These are phyloP conservation scores for Parus major DNA, from an alignment of 2,113 vertebrate genomes.

Conservation along the genomic window DNA sequence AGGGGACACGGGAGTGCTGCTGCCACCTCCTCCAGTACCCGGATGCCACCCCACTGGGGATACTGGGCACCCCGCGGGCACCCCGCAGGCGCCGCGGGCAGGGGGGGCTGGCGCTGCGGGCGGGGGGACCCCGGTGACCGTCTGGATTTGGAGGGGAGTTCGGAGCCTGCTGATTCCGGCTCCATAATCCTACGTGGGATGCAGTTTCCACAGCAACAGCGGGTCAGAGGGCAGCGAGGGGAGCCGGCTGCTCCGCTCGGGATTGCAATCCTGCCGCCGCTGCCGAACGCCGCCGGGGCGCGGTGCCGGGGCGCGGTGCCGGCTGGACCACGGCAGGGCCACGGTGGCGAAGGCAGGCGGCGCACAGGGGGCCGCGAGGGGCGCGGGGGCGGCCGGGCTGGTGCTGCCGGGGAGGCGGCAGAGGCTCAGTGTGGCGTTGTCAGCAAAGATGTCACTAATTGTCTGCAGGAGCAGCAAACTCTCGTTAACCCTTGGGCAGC, in stretches of 20 bases:
- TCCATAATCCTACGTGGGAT: slow-evolving; percentile 78
- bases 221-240: slow-evolving; percentile 80
- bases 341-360: background rate
- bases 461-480: slow-evolving; percentile 79
- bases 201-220: slow-evolving; percentile 82
- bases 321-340: slow-evolving; percentile 24
- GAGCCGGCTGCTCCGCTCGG: slow-evolving; percentile 75
- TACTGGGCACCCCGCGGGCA: background rate
- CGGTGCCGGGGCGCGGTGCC: background rate
- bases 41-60: background rate
- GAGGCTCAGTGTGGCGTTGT: slow-evolving; percentile 76
- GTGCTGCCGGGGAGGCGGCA: slow-evolving; percentile 63
- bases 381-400: slow-evolving; percentile 50
- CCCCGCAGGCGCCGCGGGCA: background rate
- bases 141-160: slow-evolving; percentile 12
- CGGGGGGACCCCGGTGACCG: background rate
- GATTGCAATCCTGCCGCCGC: slow-evolving; percentile 73
- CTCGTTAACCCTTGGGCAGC: slow-evolving; percentile 78
- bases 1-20: background rate
- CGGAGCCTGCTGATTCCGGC: slow-evolving; percentile 75
- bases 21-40: background rate
- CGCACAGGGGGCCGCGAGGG: background rate
- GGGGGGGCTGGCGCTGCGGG: background rate
- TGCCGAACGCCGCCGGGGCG: slow-evolving; percentile 67
- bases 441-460: slow-evolving; percentile 84